phyloP scores from a whole-genome alignment of 2,888 invertebrate species.

The Schizotus pectinicornis region DNA sequence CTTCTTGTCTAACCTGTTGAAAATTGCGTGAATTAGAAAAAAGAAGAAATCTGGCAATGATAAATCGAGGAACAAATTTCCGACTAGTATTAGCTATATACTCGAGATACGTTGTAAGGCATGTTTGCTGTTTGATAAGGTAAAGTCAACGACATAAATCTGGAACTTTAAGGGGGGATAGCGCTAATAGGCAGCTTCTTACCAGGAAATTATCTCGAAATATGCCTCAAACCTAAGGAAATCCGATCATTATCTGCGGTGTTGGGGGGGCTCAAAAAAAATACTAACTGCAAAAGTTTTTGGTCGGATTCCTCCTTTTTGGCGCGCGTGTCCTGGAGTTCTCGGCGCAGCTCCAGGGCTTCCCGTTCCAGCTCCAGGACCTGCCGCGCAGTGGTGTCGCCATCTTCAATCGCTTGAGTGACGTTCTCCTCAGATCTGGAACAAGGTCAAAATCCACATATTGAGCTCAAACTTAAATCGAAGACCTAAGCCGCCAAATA shows the following conservation, averaged over 20 bases:
- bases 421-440: constrained; percentile 43
- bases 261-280: constrained; percentile 2
- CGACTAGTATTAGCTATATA: constrained; percentile 4
- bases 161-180: constrained; percentile 2
- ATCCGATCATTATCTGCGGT: constrained; percentile 3
- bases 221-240: constrained; percentile 21
- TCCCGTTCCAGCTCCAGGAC: constrained; percentile 62
- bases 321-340: constrained; percentile 64
- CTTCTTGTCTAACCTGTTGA: constrained; percentile 64
- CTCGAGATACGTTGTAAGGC: background rate
- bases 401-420: constrained; percentile 36
- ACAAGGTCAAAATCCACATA: constrained; percentile 1
- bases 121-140: constrained; percentile 6
- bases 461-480: too few relatives aligned
- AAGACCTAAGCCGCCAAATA: too few relatives aligned
- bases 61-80: background rate
- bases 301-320: constrained; percentile 66
- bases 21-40: constrained; percentile 1
- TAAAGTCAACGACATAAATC: constrained; percentile 13
- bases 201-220: constrained; percentile 30
- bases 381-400: constrained; percentile 52
- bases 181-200: constrained; percentile 12
- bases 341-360: constrained; percentile 60
- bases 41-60: background rate
- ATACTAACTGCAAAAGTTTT: constrained; percentile 64